Evolutionary conservation across 2,113 vertebrate genomes (phyloP), one percentile per base, ranked within the genome.

Genomic region (Callipepla californica): DNA sequence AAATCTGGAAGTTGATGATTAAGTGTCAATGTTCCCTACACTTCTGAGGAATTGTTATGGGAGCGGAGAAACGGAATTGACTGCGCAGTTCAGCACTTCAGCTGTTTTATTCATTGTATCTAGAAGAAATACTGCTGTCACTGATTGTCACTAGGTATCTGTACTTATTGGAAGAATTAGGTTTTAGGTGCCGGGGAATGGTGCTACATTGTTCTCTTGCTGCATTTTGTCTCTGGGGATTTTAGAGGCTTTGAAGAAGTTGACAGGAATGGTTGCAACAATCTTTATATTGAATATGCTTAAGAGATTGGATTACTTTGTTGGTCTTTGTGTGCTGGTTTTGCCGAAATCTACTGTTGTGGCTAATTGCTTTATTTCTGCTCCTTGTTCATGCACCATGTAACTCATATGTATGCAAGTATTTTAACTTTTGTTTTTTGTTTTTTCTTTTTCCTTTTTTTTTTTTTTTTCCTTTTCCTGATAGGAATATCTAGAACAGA

Each of bases 321-420:
- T 65, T 80, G 42, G 3, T 11, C 75, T 67, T 68, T 80, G 6
- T 19, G 16, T 21, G 34, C 0, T 0, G 23, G 23, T 80, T 90
- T 78, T 86, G 16, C 23, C 13, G 7, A 1, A 72, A 42, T 74
- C 50, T 88, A 3, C 61, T 61, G 15, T 51, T 68, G 47, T 38
- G 44, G 7, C n/a, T 87, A 74, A 50, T 83, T 84, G 62, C 72
- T 90, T 80, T 38, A 17, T 38, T 65, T 91, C 75, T 80, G 18
- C 62, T 93, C 90, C 72, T 74, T 96, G 38, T 91, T 94, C 88
- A 70, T 89, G 57, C 16, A 50, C 25, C 80, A 30, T 67, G 10
- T 67, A 50, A 40, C 50, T 86, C 77, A 55, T 47, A 62, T 22
- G 63, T 90, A 81, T 84, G 59, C 65, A 61, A 48, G 21, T 94